These are phyloP conservation scores for Lissonota sp. DNA, from an alignment of 2,888 invertebrate genomes.

Conservation along the genomic window DNA sequence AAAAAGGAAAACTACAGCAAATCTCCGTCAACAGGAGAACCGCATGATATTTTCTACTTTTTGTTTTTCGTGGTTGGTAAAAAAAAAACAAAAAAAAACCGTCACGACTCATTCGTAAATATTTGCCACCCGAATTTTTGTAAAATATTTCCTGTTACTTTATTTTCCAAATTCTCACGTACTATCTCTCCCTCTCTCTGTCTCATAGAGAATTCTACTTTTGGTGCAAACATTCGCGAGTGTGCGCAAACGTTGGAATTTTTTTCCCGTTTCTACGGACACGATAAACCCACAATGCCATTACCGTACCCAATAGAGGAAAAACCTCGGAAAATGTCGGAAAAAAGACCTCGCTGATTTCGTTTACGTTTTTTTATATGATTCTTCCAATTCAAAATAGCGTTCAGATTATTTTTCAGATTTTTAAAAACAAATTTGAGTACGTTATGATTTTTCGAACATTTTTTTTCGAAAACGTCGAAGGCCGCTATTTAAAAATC, in stretches of 20 bases:
- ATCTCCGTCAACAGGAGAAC: no score
- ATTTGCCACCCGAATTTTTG: background rate
- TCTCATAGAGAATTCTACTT: conserved; percentile 30
- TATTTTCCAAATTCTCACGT: background rate
- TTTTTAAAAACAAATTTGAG: no score
- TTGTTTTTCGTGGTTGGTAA: conserved; percentile 20
- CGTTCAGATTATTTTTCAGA: no score
- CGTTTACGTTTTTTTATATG: no score
- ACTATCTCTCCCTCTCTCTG: conserved; percentile 2
- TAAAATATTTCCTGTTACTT: background rate
- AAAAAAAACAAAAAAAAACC: conserved; percentile 44
- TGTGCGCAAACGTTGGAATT: background rate
- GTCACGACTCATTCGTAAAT: conserved; percentile 11
- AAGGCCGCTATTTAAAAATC: no score
- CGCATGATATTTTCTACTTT: no score
- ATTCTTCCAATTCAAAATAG: no score
- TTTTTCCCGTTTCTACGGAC: background rate
- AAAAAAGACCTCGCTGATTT: conserved; percentile 16
- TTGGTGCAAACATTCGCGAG: background rate
- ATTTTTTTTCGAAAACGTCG: background rate
- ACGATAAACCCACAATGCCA: conserved; percentile 15
- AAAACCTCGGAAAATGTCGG: background rate
- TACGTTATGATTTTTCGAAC: no score
- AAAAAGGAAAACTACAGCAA: no score
- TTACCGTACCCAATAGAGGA: background rate